Evolutionary conservation across 2,113 vertebrate genomes (phyloP), one percentile per base, ranked within the genome.

Genomic region (Picathartes gymnocephalus): DNA sequence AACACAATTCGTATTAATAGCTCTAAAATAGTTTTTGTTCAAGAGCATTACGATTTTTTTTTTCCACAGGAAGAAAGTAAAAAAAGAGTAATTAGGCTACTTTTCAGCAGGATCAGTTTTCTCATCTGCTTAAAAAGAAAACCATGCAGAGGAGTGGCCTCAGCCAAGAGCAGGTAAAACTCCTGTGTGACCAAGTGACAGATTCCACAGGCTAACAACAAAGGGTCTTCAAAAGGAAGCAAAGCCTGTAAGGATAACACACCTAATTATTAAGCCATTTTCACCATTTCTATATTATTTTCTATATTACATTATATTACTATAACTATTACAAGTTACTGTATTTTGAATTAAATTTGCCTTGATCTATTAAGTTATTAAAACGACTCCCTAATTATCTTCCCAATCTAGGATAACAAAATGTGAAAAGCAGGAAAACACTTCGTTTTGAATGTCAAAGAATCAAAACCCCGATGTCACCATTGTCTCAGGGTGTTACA

Each of bases 1-100:
- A 92, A 96, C 58, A 96, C 62, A 82, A 57, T 33, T 61, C 2
- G 1, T 50, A 85, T 88, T 82, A 96, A 95, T 64, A 96, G 58
- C 81, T 80, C 74, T 42, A 58, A 57, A 85, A 82, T 24, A 64
- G 20, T 95, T 85, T 83, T 20, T 69, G 35, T 24, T 80, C 45
- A 45, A 82, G 58, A 60, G 62, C 48, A 57, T 37, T 19, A 68
- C 45, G 27, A 18, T 15, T 40, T 68, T 86, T 82, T 84, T 84
- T 54, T 33, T 18, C 60, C 40, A 77, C 4, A 6, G 17, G 15
- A 42, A 80, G 40, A 72, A 87, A 60, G 0, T n/a, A 7, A 45
- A 71, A 81, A 17, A 54, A 44, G 35, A 44, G 71, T 50, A 48
- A 76, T 51, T 12, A 71, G 30, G 51, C 58, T 76, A 37, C 69